Base-by-base conservation (phyloP, 2,113 vertebrate genomes). In the Blennius ocellaris region DNA sequence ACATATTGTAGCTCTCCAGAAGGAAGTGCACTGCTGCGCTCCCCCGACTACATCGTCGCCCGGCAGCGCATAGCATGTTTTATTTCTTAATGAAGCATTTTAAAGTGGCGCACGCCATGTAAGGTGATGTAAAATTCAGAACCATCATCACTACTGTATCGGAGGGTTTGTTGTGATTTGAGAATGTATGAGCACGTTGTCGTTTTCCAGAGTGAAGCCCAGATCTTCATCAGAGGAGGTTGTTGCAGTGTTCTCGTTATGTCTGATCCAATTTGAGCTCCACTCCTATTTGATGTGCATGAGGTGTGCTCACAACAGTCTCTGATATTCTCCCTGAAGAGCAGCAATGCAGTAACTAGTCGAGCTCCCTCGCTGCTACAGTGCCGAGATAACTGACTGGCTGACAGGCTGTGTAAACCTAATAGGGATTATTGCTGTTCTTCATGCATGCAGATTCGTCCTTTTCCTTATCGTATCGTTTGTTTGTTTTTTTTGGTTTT, bases 191-290 rank as follows among this genome's bases (percentile, higher is more conserved):
- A 36, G 54, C 66, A 15, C 69, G 38, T 77, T 73, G 54, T 78
- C 70, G 79, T 81, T 73, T 83, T 57, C 21, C 68, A 47, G 53
- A 69, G 69, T 40, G 11, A 54, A 67, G 60, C 55, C 49, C 67
- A 83, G 70, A 83, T 87, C 83, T 80, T 78, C 66, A 68, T 87
- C 80, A 82, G 79, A 87, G 82, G 73, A 63, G 80, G 59, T 86
- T 83, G 80, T 84, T 81, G 71, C 75, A 30, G 56, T 80, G 85
- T 79, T 89, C 87, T 81, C 56, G 76, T 89, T 88, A 78, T 3
- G 81, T 90, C 83, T 74, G 44, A 82, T 86, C 73, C 82, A 82
- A 84, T 91, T 87, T 76, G 57, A 54, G 57, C 57, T 73, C 1
- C 12, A 37, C 39, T 78, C 58, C 17, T 69, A 64, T 87, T 87